Evolutionary conservation across 2,113 vertebrate species (phyloP).

Genomic region (Dicerorhinus sumatrensis): DNA sequence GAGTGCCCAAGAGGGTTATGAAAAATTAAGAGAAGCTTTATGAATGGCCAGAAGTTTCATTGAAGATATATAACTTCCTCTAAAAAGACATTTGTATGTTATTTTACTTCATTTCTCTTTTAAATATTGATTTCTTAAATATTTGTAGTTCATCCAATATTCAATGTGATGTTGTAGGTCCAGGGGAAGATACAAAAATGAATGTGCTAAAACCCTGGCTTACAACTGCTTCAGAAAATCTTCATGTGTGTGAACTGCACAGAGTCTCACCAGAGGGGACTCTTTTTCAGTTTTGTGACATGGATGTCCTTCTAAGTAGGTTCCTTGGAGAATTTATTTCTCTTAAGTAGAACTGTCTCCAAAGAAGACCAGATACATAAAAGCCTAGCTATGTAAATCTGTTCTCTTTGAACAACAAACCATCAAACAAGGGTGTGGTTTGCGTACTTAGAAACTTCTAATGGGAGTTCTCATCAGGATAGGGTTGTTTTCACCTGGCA

Average conservation of each 20-base stretch:
- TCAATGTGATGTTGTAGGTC: not conserved
- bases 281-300: not conserved
- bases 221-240: not conserved
- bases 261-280: not conserved
- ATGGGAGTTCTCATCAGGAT: not conserved
- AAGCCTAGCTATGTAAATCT: not conserved
- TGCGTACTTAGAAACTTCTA: not conserved
- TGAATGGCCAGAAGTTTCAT: constrained; percentile 22
- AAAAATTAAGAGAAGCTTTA: not conserved
- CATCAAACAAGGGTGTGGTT: not conserved
- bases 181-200: not conserved
- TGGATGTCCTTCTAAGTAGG: not conserved
- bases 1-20: not conserved
- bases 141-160: not conserved
- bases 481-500: not conserved
- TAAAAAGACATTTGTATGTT: not conserved
- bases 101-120: constrained; percentile 12
- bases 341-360: not conserved
- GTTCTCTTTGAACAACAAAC: not conserved
- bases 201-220: not conserved
- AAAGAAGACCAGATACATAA: not conserved
- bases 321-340: not conserved
- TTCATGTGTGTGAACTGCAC: not conserved
- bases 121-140: constrained; percentile 28
- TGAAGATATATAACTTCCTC: not conserved